Percentiles rank a stretch among this genome's conserved stretches.
Evolutionary conservation across 2,888 invertebrate genomes (phyloP).

Genomic region (Meghimatium bilineatum): DNA sequence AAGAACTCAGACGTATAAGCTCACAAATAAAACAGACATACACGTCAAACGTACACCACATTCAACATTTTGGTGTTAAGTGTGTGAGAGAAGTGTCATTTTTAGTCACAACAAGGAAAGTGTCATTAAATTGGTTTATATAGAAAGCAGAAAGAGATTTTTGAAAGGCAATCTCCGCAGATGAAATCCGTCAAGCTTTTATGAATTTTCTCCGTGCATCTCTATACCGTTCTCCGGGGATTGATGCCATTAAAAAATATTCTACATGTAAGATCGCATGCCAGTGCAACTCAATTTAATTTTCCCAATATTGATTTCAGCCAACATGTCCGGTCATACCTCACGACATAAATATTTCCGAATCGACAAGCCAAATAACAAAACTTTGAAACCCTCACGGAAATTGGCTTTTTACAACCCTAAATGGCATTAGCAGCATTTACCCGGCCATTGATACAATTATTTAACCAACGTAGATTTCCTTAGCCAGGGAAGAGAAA

Average conservation of each 20-base stretch:
- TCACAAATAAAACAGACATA: no score
- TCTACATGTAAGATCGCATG: background rate
- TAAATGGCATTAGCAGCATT: background rate
- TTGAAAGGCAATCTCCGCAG: background rate
- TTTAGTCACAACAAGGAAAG: background rate
- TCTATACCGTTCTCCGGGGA: background rate
- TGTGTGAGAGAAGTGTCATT: no score
- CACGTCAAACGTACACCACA: no score
- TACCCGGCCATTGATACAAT: background rate
- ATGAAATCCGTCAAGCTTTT: background rate
- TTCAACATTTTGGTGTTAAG: no score
- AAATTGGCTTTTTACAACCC: background rate
- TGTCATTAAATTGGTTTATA: background rate
- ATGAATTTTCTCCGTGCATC: background rate
- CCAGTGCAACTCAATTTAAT: constrained; percentile 13
- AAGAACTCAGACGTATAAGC: no score
- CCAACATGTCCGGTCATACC: background rate
- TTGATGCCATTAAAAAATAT: constrained; percentile 3
- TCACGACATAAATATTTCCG: background rate
- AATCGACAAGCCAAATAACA: constrained; percentile 7
- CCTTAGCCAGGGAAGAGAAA: background rate
- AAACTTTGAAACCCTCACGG: background rate
- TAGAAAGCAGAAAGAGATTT: background rate
- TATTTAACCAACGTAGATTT: background rate
- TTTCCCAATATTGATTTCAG: background rate